Evolutionary conservation across 2,797 vertebrate species (phyloP), one percentile per base, ranked within the genome.

Genomic region (Trachops cirrhosus): DNA sequence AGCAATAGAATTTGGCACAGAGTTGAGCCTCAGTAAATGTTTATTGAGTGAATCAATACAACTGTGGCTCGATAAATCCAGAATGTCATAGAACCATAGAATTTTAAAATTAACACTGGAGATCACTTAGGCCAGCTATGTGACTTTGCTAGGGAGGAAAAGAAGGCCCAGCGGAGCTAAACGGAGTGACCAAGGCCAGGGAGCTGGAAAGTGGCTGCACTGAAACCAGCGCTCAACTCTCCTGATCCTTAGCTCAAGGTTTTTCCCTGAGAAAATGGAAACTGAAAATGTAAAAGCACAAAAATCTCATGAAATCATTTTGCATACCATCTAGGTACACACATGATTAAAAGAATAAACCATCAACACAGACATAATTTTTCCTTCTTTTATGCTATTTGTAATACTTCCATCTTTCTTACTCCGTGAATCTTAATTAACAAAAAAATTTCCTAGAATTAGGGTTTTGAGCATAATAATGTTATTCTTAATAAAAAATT

Each of bases 21-120:
- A 74, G 15, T 71, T 94, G 54, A 50, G 32, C 62, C n/a, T 84
- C 52, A 62, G 46, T 93, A 94, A 97, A 90, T 93, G 74, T 84
- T 75, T 96, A 89, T 80, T 91, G 75, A 89, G 52, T 79, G 57
- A 91, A 77, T 54, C 44, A 18, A 64, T 92, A 48, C 59, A 94
- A 77, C 22, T 46, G 37, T 67, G n/a, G 18, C 44, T 93, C 74
- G 54, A 21, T 93, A 93, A 80, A 89, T 89, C 75, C 70, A 52
- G 71, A 93, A 19, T 78, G 26, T 74, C 79, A 16, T 24, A 71
- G 34, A 90, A 82, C 12, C 57, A 21, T 39, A 62, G 46, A 54
- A 59, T 73, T 89, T 95, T 87, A 68, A 15, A 83, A 54, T 67
- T 21, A 70, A 48, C 41, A 32, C 41, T 26, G 22, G 59, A 5